These are phyloP conservation scores for Acyrthosiphon pisum DNA, from an alignment of 1,140 invertebrate genomes.

Conservation along the genomic window DNA sequence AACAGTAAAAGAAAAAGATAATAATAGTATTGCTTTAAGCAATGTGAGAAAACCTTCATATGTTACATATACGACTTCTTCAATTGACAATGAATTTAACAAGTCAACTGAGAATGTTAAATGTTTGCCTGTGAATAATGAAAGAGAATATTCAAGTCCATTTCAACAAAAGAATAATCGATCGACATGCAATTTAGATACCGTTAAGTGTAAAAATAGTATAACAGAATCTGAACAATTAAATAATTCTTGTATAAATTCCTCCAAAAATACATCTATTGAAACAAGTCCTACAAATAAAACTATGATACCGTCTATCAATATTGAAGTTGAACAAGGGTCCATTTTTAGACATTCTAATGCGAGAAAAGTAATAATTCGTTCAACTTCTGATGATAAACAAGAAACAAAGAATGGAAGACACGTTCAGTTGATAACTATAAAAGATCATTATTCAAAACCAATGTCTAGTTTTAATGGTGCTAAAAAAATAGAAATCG, in stretches of 20 bases:
- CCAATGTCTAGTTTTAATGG: slow-evolving; percentile 43
- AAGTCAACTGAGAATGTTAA: background rate
- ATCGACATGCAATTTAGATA: background rate
- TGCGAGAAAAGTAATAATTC: slow-evolving; percentile 30
- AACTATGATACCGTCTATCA: background rate
- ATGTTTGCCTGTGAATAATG: background rate
- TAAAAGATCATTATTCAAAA: slow-evolving; percentile 39
- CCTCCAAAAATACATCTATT: background rate
- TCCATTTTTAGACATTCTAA: background rate
- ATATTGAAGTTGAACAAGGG: slow-evolving; percentile 51
- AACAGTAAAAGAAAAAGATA: background rate
- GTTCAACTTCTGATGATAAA: background rate
- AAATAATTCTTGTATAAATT: background rate
- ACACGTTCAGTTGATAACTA: slow-evolving; percentile 49
- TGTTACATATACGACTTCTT: background rate
- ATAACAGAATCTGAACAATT: background rate
- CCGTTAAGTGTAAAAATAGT: background rate
- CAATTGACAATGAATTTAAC: background rate
- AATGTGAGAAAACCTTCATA: background rate
- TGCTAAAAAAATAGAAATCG: slow-evolving; percentile 51
- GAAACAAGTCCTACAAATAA: background rate
- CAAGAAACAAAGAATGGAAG: slow-evolving; percentile 38
- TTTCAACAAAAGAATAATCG: background rate
- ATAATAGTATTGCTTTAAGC: background rate
- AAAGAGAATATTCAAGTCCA: background rate